These are phyloP conservation scores for Allophyes oxyacanthae DNA, from an alignment of 2,888 invertebrate species.

Conservation along the genomic window DNA sequence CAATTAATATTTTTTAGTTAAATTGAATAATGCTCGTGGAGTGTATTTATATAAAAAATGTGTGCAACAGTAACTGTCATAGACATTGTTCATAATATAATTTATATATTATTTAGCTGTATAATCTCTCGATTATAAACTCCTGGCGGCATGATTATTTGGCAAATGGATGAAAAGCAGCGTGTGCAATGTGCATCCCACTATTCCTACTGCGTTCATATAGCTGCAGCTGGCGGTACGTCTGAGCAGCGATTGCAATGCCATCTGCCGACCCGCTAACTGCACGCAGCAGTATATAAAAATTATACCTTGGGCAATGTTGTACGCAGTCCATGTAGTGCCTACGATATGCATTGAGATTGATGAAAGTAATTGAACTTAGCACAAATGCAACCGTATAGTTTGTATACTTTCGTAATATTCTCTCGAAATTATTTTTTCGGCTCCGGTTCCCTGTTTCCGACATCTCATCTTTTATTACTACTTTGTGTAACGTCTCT, in stretches of 20 bases:
- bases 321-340: constrained; percentile 12
- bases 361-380: constrained; percentile 24
- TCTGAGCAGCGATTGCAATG: constrained; percentile 6
- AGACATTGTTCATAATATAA: constrained; percentile 58
- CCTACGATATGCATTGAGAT: constrained; percentile 17
- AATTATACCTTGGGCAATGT: constrained; percentile 10
- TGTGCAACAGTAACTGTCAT: constrained; percentile 55
- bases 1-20: constrained; percentile 52
- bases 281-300: constrained; percentile 4
- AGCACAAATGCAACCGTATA: constrained; percentile 43
- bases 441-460: constrained; percentile 28
- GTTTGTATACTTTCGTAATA: constrained; percentile 14
- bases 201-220: constrained; percentile 22
- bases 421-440: constrained; percentile 41
- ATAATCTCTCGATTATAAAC: constrained; percentile 39
- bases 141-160: constrained; percentile 55
- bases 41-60: constrained; percentile 45
- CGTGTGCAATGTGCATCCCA: constrained; percentile 26
- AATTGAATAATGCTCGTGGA: constrained; percentile 53
- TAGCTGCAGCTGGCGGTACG: constrained; percentile 1
- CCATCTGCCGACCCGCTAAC: constrained; percentile 9
- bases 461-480: constrained; percentile 52
- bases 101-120: constrained; percentile 54
- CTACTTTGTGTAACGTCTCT: constrained; percentile 63
- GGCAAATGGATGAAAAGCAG: constrained; percentile 23